Base-by-base conservation (phyloP, 2,113 vertebrate species). In the Penelope pileata region DNA sequence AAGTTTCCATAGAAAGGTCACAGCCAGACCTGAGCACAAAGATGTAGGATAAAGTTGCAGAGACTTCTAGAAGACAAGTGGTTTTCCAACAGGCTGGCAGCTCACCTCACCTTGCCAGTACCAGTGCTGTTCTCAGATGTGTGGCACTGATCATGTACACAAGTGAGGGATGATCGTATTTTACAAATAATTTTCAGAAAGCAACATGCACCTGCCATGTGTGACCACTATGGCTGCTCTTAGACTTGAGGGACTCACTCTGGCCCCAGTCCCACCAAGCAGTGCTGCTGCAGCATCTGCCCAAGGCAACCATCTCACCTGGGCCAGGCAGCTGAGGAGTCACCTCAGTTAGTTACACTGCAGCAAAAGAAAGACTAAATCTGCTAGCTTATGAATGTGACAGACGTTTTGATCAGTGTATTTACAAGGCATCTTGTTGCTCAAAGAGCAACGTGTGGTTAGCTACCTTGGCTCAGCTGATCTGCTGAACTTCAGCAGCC, bases 41-140 rank as follows among this genome's bases (percentile, higher is more conserved):
- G 1, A 7, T 0, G 3, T 2, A 53, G 23, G 11, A 34, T 9
- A 70, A 6, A 19, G 16, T 24, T 53, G n/a, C 6, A 1, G 0
- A 3, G 7, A 5, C 26, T 45, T 51, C 16, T 30, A 40, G 8
- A 47, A 43, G 15, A 7, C 4, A 16, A 4, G 73, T 13, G 2
- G 6, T 38, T 76, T 85, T 43, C 48, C 70, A 56, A 21, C 3
- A 7, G 8, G 12, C 63, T 67, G 59, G 72, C 12, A 64, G 32
- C 26, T 32, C 32, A 64, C 29, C 13, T 76, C 48, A 30, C 30
- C 34, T 17, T n/a, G 10, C 23, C 16, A 40, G 30, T 12, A 14
- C 29, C 34, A 38, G 1, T 0, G 5, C n/a, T 32, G 5, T 3
- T 60, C 40, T 8, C 26, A 6, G 45, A 27, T 17, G 60, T 22